These are phyloP conservation scores for Sclerurus mexicanus DNA, from an alignment of 2,113 vertebrate genomes.

Conservation along the genomic window DNA sequence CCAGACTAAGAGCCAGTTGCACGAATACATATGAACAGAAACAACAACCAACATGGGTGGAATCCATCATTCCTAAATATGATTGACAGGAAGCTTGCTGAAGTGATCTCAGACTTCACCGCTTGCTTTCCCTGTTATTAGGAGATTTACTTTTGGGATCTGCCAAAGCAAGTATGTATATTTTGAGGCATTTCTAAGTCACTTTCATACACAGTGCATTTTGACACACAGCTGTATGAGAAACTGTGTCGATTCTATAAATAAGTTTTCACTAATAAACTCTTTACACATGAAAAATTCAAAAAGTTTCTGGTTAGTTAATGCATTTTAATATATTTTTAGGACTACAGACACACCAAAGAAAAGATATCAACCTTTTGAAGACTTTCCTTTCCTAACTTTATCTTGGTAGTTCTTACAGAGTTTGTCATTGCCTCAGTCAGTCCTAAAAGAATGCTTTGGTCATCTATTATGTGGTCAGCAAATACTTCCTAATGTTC, in stretches of 20 bases:
- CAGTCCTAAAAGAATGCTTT: neutral
- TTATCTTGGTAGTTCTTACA: neutral
- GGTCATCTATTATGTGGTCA: neutral
- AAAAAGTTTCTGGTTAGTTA: neutral
- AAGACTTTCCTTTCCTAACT: neutral
- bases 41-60: neutral
- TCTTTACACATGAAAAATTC: neutral
- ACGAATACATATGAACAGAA: neutral
- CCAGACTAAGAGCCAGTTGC: neutral
- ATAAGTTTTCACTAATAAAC: neutral
- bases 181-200: neutral
- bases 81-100: too few relatives aligned
- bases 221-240: neutral
- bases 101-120: too few relatives aligned
- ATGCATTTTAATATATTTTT: neutral
- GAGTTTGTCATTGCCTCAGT: neutral
- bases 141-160: neutral
- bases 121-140: too few relatives aligned
- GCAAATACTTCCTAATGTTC: neutral
- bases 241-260: neutral
- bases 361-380: neutral
- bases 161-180: neutral
- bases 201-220: neutral
- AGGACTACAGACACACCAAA: neutral
- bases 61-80: neutral